phyloP scores from a whole-genome alignment of 1,140 invertebrate species.

The Vanessa atalanta region DNA sequence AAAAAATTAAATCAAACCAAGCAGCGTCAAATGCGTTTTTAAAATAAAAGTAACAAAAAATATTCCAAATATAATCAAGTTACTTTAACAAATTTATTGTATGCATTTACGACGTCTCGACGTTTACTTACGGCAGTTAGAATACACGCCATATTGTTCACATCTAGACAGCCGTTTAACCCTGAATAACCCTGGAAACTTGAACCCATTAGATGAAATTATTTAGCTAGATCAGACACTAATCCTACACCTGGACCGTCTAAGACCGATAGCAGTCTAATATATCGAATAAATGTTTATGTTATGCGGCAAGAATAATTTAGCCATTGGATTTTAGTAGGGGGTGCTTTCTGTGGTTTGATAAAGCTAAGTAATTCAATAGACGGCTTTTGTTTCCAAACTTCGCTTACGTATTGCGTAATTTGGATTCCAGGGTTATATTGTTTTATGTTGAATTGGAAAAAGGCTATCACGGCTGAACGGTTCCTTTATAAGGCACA shows the following conservation, averaged over 20 bases:
- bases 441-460: neutral
- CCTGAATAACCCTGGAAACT: neutral
- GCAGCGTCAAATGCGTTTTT: too few relatives aligned
- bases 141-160: neutral
- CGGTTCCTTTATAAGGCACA: neutral
- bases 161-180: neutral
- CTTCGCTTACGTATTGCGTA: conserved; percentile 2
- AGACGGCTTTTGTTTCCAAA: conserved; percentile 6
- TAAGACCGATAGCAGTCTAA: conserved; percentile 6
- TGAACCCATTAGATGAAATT: neutral
- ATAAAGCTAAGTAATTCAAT: conserved; percentile 3
- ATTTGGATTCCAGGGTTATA: neutral
- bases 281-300: conserved; percentile 24
- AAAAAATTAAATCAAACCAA: too few relatives aligned
- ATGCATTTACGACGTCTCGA: neutral
- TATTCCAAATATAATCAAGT: neutral
- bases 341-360: neutral
- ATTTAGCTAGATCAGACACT: neutral
- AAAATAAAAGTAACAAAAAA: too few relatives aligned
- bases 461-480: neutral
- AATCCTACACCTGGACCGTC: conserved; percentile 1
- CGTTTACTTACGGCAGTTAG: neutral
- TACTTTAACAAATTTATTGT: neutral
- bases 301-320: conserved; percentile 26
- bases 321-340: conserved; percentile 24